A percentile compares a stretch with the other conserved stretches of the same genome.
phyloP scores from a whole-genome alignment of 2,797 vertebrate genomes.

The Paguma larvata region DNA sequence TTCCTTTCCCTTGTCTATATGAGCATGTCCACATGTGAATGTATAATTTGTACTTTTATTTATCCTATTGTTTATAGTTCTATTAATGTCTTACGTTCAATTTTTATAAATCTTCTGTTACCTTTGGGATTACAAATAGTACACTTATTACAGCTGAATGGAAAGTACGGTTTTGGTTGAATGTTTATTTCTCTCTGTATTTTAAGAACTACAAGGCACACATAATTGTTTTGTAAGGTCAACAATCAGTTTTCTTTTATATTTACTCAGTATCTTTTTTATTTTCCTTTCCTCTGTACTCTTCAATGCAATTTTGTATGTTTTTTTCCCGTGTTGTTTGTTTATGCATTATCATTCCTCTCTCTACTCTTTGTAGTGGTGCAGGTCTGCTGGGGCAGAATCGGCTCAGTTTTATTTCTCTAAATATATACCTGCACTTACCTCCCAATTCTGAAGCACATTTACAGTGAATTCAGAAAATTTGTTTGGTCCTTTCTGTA shows the following conservation, averaged over 20 bases:
- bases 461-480: background rate
- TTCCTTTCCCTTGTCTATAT: background rate
- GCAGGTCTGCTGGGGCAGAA: background rate
- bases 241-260: background rate
- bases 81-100: background rate
- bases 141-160: background rate
- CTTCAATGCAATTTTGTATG: background rate
- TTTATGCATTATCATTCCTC: background rate
- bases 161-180: background rate
- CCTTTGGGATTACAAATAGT: background rate
- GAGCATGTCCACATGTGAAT: background rate
- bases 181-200: background rate
- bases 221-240: background rate
- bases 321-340: background rate
- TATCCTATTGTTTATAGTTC: background rate
- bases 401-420: background rate
- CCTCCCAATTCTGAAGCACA: background rate
- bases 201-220: background rate
- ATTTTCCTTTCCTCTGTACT: background rate
- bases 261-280: background rate
- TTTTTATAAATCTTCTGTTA: background rate
- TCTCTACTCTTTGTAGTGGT: background rate
- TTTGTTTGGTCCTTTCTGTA: background rate
- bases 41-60: background rate
- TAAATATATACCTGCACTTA: background rate